Percentiles rank a stretch among this genome's conserved stretches.
Evolutionary conservation across 2,113 vertebrate species (phyloP).

Genomic region (Telmatochromis sp.): DNA sequence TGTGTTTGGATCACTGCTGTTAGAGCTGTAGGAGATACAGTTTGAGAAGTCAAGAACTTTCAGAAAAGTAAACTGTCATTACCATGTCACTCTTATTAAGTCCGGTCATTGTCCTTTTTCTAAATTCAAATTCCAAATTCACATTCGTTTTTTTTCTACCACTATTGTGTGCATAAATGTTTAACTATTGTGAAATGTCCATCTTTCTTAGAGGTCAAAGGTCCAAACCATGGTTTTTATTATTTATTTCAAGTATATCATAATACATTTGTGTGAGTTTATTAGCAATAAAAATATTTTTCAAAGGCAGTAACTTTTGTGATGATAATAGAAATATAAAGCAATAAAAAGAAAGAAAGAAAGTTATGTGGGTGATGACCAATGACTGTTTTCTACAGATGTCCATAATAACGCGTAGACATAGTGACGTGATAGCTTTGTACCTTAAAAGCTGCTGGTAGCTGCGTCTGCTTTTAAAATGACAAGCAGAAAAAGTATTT

Average conservation of each 20-base stretch:
- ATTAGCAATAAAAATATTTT: not conserved
- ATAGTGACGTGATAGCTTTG: not conserved
- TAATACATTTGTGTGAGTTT: not conserved
- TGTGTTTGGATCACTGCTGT: not conserved
- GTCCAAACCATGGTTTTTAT: not conserved
- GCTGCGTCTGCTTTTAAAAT: not conserved
- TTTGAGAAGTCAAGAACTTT: rapidly evolving
- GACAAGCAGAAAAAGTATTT: not conserved
- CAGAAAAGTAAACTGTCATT: not conserved
- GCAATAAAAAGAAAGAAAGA: not conserved
- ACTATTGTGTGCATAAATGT: not conserved
- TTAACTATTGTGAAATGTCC: not conserved
- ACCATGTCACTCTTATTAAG: rapidly evolving
- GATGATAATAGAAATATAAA: not conserved
- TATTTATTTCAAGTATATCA: not conserved
- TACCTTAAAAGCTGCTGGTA: not conserved
- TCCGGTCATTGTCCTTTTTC: rapidly evolving
- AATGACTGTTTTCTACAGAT: too few relatives aligned
- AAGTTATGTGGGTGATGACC: not conserved
- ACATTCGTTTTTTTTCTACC: not conserved
- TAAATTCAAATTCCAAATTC: rapidly evolving
- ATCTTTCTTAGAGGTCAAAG: not conserved
- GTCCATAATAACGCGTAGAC: too few relatives aligned
- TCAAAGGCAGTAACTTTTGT: not conserved
- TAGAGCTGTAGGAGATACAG: not conserved